Evolutionary conservation across 2,797 vertebrate species (phyloP).

Genomic region (Sandelia bainsii): DNA sequence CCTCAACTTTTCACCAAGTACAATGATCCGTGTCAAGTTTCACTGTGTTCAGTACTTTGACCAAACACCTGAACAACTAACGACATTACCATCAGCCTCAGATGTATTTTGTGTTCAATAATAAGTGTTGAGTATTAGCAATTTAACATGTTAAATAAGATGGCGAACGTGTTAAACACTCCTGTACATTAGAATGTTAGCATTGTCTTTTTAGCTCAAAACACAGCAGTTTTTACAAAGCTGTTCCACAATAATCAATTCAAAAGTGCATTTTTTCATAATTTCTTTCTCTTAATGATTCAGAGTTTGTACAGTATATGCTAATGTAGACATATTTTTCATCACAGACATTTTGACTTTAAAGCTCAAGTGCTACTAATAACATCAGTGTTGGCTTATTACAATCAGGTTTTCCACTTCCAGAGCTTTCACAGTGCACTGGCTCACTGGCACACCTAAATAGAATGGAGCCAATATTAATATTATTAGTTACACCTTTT

Average conservation of each 20-base stretch:
- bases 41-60: too few relatives aligned
- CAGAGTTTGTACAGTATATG: not conserved
- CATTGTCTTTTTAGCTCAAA: too few relatives aligned
- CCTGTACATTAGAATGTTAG: too few relatives aligned
- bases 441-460: not conserved
- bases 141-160: not conserved
- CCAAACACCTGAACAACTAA: too few relatives aligned
- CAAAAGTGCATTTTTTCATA: not conserved
- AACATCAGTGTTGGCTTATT: too few relatives aligned
- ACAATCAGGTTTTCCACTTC: not conserved
- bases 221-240: too few relatives aligned
- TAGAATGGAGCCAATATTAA: constrained; percentile 14
- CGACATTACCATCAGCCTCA: not conserved
- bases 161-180: not conserved
- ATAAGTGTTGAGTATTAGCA: too few relatives aligned
- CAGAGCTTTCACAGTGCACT: not conserved
- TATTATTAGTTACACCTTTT: constrained; percentile 25
- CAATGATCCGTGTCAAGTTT: too few relatives aligned
- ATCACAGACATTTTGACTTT: not conserved
- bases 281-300: not conserved
- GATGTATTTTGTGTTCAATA: not conserved
- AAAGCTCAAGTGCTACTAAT: too few relatives aligned
- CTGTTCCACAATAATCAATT: too few relatives aligned
- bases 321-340: not conserved
- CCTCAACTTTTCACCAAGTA: too few relatives aligned